Base-by-base conservation (phyloP, 2,797 vertebrate genomes). In the Darevskia mixta region DNA sequence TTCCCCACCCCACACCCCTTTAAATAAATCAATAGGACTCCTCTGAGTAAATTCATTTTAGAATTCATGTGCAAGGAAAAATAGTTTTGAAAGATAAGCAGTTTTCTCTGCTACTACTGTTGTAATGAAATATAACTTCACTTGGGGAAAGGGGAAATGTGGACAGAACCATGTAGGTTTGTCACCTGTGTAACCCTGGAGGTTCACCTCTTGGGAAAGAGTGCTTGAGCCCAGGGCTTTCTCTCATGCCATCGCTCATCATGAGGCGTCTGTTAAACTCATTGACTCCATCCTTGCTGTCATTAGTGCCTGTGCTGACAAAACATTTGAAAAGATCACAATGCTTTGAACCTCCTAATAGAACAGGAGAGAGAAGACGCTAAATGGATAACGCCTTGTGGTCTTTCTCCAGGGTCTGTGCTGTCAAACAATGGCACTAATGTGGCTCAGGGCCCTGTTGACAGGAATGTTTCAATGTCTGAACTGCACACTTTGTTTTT, bases 301-400 rank as follows among this genome's bases (percentile, higher is more conserved):
- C 83, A 79, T 88, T 88, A 89, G 43, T 64, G n/a, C 10, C 38
- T 90, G 79, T 72, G 27, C 61, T 82, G 85, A 43, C 79, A 88
- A 25, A 90, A 69, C 75, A 83, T 27, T 41, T 35, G 64, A 64
- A 81, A 90, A 41, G 27, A 64, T 84, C 45, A 32, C 61, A 55
- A 23, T 79, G 61, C 41, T 79, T 87, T 80, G 67, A 55, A 82
- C 85, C 29, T 89, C 27, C 78, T 81, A 78, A 3, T 71, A 66
- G 87, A 87, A 49, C 13, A 86, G 75, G 78, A 89, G 83, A 88
- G 86, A 91, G 49, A 67, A 27, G 73, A 86, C 20, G 78, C 35
- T 69, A 69, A 81, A 69, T 76, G 69, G 45, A 23, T 79, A 72
- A 76, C 27, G 81, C 23, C 4, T 61, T 58, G n/a, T 38, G 72